Evolutionary conservation across 23 tunicate genomes (phyloP).

Genomic region (Styela plicata): DNA sequence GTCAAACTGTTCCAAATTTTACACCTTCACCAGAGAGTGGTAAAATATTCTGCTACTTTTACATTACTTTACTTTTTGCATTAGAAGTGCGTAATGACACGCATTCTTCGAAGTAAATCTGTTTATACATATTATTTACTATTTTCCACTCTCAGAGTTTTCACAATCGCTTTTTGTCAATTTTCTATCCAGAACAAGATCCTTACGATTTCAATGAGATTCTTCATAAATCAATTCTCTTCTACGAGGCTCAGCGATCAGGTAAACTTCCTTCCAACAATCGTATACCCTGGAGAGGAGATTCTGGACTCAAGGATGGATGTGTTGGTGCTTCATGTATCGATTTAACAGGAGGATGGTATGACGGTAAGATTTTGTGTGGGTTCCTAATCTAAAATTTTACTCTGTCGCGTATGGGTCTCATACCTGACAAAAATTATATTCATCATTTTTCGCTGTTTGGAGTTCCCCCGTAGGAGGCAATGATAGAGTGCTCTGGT

Average conservation of each 20-base stretch:
- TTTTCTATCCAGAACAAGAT: conserved; percentile 1
- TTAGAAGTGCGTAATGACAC: neutral
- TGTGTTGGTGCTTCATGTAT: conserved; percentile 34
- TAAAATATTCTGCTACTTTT: too few species aligned
- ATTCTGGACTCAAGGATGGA: conserved; percentile 38
- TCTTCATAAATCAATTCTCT: conserved; percentile 35
- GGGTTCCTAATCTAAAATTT: too few species aligned
- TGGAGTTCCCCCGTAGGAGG: too few species aligned
- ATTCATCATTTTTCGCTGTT: too few species aligned
- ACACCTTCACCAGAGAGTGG: neutral
- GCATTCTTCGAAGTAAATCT: neutral
- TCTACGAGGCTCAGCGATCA: conserved; percentile 45
- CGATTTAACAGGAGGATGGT: conserved; percentile 92
- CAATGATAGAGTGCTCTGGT: too few species aligned
- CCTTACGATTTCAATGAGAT: conserved; percentile 47
- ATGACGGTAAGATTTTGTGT: conserved; percentile 81
- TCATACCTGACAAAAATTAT: too few species aligned
- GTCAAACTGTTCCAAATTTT: neutral
- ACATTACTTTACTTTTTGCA: too few species aligned
- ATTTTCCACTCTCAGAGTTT: too few species aligned
- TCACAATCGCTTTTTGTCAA: too few species aligned
- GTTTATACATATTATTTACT: too few species aligned
- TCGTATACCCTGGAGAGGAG: conserved; percentile 44
- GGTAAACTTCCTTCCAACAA: conserved; percentile 29
- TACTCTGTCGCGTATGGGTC: too few species aligned